Percentiles rank a stretch among this genome's conserved stretches.
Evolutionary conservation across 2,888 invertebrate genomes (phyloP).

Genomic region (Drosophila meridionalis): DNA sequence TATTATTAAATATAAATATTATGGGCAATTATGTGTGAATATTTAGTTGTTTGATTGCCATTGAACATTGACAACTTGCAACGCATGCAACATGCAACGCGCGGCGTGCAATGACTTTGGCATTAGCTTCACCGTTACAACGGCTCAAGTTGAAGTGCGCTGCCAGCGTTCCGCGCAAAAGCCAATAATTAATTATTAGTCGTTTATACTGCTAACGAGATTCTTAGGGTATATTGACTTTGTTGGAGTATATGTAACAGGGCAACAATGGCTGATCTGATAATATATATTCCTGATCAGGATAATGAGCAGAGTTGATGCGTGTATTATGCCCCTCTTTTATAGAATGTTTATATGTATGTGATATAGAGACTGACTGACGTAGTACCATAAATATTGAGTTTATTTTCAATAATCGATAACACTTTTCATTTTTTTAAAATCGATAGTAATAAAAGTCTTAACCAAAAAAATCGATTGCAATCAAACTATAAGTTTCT

Average conservation of each 20-base stretch:
- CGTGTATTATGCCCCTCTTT: neutral
- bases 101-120: constrained; percentile 47
- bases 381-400: neutral
- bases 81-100: constrained; percentile 13
- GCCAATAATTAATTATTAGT: neutral
- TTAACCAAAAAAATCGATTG: neutral
- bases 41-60: constrained; percentile 49
- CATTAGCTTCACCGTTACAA: constrained; percentile 52
- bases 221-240: neutral
- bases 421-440: neutral
- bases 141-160: constrained; percentile 59
- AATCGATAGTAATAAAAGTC: neutral
- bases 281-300: neutral
- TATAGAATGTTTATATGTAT: neutral
- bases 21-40: constrained; percentile 12
- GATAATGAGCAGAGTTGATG: neutral
- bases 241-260: neutral
- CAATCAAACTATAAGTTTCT: neutral
- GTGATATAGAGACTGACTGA: neutral
- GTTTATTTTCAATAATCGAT: neutral
- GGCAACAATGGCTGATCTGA: too few relatives aligned
- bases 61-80: constrained; percentile 45
- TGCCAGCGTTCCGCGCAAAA: constrained; percentile 14
- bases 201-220: neutral
- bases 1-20: constrained; percentile 29